Base-by-base conservation (phyloP, 2,888 invertebrate species). In the Drosophila antonietae region DNA sequence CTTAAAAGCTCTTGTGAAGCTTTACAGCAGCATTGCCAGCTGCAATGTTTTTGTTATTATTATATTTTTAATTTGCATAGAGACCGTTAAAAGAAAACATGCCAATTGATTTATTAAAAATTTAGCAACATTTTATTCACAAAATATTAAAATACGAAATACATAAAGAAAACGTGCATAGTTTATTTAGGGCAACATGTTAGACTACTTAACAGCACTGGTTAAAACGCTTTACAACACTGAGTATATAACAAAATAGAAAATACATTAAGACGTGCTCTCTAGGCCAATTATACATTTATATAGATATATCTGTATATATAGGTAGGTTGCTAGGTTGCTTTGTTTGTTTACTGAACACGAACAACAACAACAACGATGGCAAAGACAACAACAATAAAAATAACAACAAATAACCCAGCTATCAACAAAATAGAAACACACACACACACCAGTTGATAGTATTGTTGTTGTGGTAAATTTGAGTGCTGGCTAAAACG, bases 401-500 rank as follows among this genome's bases (percentile, higher is more conserved):
- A 52, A 33, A 57, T 72, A 58, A 49, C 67, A 80, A 59, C 60
- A 69, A 69, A 61, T 43, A 57, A 57, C 55, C 56, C 28, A 52
- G 67, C 60, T 68, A 31, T 55, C 33, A 28, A 61, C 58, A 73
- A 67, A 64, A 61, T 69, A 67, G 56, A 78, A 72, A 87, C 80
- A 83, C 84, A 88, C 80, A 67, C 74, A 87, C 80, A 83, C 84
- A 88, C 88, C 83, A 73, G 75, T 86, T 80, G 67, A 73, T 58
- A 46, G 60, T 71, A 60, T 78, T 75, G 63, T 76, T 62, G 56
- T 70, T 70, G 53, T 78, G 63, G 74, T 68, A 74, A 63, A 62
- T 51, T 73, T 68, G 67, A 61, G 60, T 76, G 73, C 71, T 87
- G 81, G 90, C 91, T 91, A 91, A 90, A 91, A 91, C 81, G 91